A percentile compares a stretch with the other conserved stretches of the same genome.
Evolutionary conservation across 2,797 vertebrate genomes (phyloP).

Genomic region (Sebastes diaconus): DNA sequence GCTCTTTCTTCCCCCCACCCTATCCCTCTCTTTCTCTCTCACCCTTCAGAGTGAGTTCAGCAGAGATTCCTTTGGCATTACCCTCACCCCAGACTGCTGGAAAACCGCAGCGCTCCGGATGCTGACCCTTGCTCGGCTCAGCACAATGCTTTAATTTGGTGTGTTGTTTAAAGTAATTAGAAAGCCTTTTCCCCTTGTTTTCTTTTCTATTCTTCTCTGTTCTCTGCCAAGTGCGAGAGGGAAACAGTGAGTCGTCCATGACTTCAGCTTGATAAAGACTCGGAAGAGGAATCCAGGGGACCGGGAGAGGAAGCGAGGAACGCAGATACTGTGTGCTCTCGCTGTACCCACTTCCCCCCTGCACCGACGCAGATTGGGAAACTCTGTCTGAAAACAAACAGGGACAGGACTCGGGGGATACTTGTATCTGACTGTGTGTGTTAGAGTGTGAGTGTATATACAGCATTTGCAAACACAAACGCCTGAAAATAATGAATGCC

Average conservation of each 20-base stretch:
- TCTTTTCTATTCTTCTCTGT: slow-evolving; percentile 64
- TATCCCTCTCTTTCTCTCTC: slow-evolving; percentile 16
- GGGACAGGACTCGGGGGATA: slow-evolving; percentile 69
- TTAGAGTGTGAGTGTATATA: slow-evolving; percentile 8
- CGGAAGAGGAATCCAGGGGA: slow-evolving; percentile 59
- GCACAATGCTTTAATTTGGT: slow-evolving; percentile 82
- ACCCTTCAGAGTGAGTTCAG: slow-evolving; percentile 61
- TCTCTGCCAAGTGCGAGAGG: slow-evolving; percentile 64
- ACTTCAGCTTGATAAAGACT: slow-evolving; percentile 72
- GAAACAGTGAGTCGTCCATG: slow-evolving; percentile 66
- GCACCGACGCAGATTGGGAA: slow-evolving; percentile 60
- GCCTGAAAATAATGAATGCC: slow-evolving; percentile 38
- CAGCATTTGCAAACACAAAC: slow-evolving; percentile 46
- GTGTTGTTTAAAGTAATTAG: slow-evolving; percentile 82
- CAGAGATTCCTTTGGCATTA: slow-evolving; percentile 78
- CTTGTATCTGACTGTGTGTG: slow-evolving; percentile 38
- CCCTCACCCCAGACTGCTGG: slow-evolving; percentile 71
- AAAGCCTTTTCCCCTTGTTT: slow-evolving; percentile 69
- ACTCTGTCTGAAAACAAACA: slow-evolving; percentile 74
- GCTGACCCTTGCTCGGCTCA: slow-evolving; percentile 72
- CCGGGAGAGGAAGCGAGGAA: slow-evolving; percentile 55
- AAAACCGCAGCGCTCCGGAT: slow-evolving; percentile 75
- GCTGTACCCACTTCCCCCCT: slow-evolving; percentile 54
- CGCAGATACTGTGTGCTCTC: slow-evolving; percentile 52
- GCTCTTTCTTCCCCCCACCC: not conserved